Percentiles rank a stretch among this genome's conserved stretches.
These are phyloP conservation scores for Anarhynchus alexandrinus DNA, from an alignment of 2,113 vertebrate species.

Conservation along the genomic window DNA sequence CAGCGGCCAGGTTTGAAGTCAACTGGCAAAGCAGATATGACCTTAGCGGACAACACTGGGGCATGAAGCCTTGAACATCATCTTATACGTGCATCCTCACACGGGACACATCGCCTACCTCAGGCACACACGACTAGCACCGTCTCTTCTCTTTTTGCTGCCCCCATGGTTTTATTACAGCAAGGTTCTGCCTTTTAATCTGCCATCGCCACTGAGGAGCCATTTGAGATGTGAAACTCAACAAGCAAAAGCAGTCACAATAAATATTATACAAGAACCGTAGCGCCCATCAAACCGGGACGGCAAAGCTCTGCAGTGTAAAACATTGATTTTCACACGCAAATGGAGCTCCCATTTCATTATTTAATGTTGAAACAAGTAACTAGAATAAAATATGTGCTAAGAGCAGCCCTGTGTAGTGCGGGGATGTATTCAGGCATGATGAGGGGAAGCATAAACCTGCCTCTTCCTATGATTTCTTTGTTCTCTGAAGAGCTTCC, in stretches of 20 bases:
- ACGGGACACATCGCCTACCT: accelerated
- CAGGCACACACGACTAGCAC: neutral
- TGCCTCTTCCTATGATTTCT: neutral
- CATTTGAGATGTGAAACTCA: neutral
- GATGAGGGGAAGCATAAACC: neutral
- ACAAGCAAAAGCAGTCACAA: neutral
- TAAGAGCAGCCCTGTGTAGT: neutral
- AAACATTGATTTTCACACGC: constrained; percentile 46
- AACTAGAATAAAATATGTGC: neutral
- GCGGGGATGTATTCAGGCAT: neutral
- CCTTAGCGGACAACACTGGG: neutral
- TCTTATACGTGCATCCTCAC: neutral
- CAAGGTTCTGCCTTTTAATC: neutral
- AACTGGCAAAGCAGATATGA: neutral
- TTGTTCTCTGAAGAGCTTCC: neutral
- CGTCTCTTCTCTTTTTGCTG: neutral
- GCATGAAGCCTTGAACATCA: neutral
- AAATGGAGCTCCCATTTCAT: neutral
- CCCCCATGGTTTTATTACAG: neutral
- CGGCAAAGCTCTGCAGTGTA: neutral
- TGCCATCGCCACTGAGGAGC: neutral
- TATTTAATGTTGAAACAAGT: neutral
- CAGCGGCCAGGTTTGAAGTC: neutral
- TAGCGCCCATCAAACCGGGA: neutral
- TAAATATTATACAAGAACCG: neutral